These are phyloP conservation scores for Elegia similella DNA, from an alignment of 2,888 invertebrate genomes.

Conservation along the genomic window DNA sequence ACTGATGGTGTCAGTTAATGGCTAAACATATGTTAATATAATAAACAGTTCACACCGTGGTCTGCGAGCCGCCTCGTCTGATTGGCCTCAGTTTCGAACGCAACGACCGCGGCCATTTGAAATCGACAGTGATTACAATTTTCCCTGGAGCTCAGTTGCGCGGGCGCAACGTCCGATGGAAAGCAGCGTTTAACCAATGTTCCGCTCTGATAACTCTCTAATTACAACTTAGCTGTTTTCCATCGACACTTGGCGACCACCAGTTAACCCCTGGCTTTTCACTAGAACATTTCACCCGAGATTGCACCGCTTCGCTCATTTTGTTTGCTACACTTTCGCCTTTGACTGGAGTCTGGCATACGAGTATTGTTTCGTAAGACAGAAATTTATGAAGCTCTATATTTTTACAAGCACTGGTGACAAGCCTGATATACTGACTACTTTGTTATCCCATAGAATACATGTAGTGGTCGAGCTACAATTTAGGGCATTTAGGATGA, in stretches of 20 bases:
- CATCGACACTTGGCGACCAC: conserved; percentile 69
- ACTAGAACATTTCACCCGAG: conserved; percentile 66
- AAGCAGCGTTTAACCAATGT: conserved; percentile 81
- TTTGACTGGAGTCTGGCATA: conserved; percentile 43
- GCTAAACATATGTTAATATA: conserved; percentile 49
- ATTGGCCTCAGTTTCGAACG: conserved; percentile 59
- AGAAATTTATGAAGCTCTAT: conserved; percentile 39
- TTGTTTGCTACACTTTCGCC: conserved; percentile 73
- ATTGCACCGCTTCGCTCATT: conserved; percentile 53
- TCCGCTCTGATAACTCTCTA: conserved; percentile 80
- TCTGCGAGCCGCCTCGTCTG: conserved; percentile 37
- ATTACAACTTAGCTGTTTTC: conserved; percentile 74
- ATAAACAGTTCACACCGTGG: conserved; percentile 40
- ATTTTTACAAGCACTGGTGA: conserved; percentile 22
- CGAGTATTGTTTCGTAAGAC: conserved; percentile 41
- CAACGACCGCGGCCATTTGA: conserved; percentile 67
- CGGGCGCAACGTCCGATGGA: conserved; percentile 79
- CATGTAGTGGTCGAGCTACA: background rate
- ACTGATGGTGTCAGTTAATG: conserved; percentile 44
- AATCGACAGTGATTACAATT: conserved; percentile 81
- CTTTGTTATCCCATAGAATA: background rate
- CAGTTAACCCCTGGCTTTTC: conserved; percentile 74
- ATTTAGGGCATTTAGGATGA: no score
- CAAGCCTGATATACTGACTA: conserved; percentile 27
- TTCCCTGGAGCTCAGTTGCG: conserved; percentile 75